phyloP scores from a whole-genome alignment of 2,888 invertebrate species.

The Watsonalla binaria region DNA sequence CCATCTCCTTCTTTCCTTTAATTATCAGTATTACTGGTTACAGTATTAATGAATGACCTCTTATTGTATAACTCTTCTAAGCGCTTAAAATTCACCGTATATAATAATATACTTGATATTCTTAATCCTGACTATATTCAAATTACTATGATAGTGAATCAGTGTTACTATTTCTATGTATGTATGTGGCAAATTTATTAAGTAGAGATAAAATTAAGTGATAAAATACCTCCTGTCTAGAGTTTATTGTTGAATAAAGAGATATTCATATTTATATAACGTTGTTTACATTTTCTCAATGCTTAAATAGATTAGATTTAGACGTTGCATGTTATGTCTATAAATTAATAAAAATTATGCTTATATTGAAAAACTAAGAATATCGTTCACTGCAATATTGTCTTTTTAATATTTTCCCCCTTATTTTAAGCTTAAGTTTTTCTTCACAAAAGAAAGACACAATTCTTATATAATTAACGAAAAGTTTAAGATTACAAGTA shows the following conservation, averaged over 20 bases:
- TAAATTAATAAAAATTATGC: too few relatives aligned
- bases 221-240: constrained; percentile 72
- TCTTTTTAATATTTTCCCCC: too few relatives aligned
- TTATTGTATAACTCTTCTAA: constrained; percentile 4
- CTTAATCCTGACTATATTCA: constrained; percentile 18
- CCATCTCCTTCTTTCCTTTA: too few relatives aligned
- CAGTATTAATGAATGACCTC: too few relatives aligned
- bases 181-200: constrained; percentile 42
- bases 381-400: too few relatives aligned
- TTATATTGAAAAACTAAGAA: too few relatives aligned
- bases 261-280: constrained; percentile 65
- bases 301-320: not conserved
- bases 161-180: constrained; percentile 38
- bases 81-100: constrained; percentile 33
- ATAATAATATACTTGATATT: constrained; percentile 24
- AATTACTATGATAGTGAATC: constrained; percentile 20
- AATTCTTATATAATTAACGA: too few relatives aligned
- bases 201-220: constrained; percentile 46
- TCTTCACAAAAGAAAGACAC: too few relatives aligned
- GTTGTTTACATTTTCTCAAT: constrained; percentile 26
- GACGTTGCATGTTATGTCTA: too few relatives aligned
- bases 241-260: constrained; percentile 74
- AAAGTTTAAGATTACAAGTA: too few relatives aligned
- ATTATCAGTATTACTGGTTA: too few relatives aligned
- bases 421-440: too few relatives aligned